These are phyloP conservation scores for Drosophila fulvimacula DNA, from an alignment of 2,888 invertebrate species.

Conservation along the genomic window DNA sequence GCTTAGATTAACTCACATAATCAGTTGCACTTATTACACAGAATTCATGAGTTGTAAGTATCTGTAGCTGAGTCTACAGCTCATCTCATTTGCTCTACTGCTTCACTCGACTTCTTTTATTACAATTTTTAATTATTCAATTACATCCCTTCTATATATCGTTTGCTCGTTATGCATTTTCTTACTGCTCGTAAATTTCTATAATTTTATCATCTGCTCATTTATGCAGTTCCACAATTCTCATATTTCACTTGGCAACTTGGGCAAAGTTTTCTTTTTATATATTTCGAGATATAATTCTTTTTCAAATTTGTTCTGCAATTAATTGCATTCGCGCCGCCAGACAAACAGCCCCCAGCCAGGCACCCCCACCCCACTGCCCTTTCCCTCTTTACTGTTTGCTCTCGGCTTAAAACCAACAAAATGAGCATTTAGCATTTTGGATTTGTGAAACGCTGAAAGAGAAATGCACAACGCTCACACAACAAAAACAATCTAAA, in stretches of 20 bases:
- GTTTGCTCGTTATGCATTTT: neutral
- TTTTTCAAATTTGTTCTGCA: constrained; percentile 51
- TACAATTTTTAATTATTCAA: neutral
- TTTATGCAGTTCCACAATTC: constrained; percentile 1
- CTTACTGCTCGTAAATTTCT: neutral
- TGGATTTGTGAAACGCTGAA: constrained; percentile 55
- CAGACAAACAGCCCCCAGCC: constrained; percentile 22
- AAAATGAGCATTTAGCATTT: constrained; percentile 78
- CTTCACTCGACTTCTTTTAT: neutral
- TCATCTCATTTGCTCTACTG: neutral
- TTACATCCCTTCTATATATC: neutral
- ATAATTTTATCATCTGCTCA: neutral
- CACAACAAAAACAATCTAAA: constrained; percentile 25
- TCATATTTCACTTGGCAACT: neutral
- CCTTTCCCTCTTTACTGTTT: neutral
- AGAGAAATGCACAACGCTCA: constrained; percentile 49
- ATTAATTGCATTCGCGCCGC: constrained; percentile 52
- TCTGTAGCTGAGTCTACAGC: no score
- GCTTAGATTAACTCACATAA: no score
- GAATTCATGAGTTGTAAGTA: no score
- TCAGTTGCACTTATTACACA: no score
- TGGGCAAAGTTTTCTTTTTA: neutral
- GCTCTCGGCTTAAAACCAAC: constrained; percentile 48
- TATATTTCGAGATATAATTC: constrained; percentile 19
- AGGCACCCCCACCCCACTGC: neutral